A percentile compares a stretch with the other conserved stretches of the same genome.
phyloP scores from a whole-genome alignment of 2,797 vertebrate species.

The Taenioides sp. region DNA sequence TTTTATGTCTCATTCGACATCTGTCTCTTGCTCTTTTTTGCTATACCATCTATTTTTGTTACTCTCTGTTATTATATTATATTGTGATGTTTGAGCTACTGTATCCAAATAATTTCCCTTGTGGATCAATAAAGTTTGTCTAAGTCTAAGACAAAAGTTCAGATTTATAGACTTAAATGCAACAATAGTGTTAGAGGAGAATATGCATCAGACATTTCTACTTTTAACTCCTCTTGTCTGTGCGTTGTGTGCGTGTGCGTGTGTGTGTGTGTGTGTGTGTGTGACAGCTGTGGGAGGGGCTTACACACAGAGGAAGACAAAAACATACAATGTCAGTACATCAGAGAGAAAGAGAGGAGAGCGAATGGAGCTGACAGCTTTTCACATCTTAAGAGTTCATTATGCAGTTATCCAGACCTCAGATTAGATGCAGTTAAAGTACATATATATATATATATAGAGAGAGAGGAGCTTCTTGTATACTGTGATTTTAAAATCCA shows the following conservation, averaged over 20 bases:
- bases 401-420: constrained; percentile 54
- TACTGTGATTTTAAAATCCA: too few relatives aligned
- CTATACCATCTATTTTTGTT: too few relatives aligned
- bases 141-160: too few relatives aligned
- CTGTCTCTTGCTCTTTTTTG: too few relatives aligned
- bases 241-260: background rate
- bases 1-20: too few relatives aligned
- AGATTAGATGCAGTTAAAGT: constrained; percentile 56
- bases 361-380: constrained; percentile 48
- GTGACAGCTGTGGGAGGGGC: constrained; percentile 22
- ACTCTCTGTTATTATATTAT: too few relatives aligned
- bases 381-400: constrained; percentile 61
- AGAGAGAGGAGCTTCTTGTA: constrained; percentile 24
- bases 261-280: background rate
- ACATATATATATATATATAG: constrained; percentile 29
- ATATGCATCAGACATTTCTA: too few relatives aligned
- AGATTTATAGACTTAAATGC: background rate
- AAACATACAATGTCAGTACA: constrained; percentile 33
- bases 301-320: constrained; percentile 19
- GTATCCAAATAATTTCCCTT: too few relatives aligned
- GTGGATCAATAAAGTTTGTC: too few relatives aligned
- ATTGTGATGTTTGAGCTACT: too few relatives aligned
- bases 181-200: background rate
- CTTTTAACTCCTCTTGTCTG: background rate
- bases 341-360: constrained; percentile 33